These are phyloP conservation scores for Listrodromus nycthemerus DNA, from an alignment of 2,888 invertebrate species.

Conservation along the genomic window DNA sequence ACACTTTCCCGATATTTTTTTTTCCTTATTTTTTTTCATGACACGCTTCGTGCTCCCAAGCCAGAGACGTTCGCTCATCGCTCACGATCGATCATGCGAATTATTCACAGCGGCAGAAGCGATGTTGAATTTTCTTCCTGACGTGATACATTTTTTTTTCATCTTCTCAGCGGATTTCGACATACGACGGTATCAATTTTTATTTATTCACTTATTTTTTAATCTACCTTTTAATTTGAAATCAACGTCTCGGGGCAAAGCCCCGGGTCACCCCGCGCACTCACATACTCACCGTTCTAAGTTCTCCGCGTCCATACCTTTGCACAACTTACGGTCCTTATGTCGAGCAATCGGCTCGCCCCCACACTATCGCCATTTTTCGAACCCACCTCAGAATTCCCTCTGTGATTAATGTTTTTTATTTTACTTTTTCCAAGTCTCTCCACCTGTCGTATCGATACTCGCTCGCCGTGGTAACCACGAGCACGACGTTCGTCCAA, in stretches of 20 bases:
- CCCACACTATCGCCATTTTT: conserved; percentile 37
- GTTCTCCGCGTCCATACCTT: neutral
- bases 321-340: conserved; percentile 6
- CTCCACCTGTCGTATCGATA: conserved; percentile 15
- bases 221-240: neutral
- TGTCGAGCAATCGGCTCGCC: conserved; percentile 34
- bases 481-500: neutral
- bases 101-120: neutral
- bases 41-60: neutral
- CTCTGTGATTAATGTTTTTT: neutral
- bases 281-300: conserved; percentile 51
- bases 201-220: neutral
- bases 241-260: conserved; percentile 48
- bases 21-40: conserved; percentile 3
- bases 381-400: neutral
- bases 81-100: conserved; percentile 6
- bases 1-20: conserved; percentile 4
- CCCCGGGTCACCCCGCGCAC: conserved; percentile 49
- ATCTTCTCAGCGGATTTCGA: neutral
- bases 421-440: neutral
- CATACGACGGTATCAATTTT: neutral
- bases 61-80: neutral
- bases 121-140: conserved; percentile 1
- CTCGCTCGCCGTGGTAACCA: neutral
- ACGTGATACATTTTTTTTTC: neutral